Evolutionary conservation across 2,113 vertebrate genomes (phyloP).

Genomic region (Anser brachyrhynchus): DNA sequence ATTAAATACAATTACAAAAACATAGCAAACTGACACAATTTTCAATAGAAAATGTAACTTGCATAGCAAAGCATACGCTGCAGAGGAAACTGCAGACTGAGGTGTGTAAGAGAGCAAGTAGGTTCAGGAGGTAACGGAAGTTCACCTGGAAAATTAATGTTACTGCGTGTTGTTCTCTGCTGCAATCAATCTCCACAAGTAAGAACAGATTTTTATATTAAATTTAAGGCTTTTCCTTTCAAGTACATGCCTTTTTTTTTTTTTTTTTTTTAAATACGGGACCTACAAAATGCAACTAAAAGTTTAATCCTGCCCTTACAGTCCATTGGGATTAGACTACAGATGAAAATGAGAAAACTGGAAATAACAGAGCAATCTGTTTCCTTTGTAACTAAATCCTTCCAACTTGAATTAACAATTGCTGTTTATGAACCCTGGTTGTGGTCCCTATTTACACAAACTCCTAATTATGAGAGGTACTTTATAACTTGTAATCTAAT

Average conservation of each 20-base stretch:
- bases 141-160: background rate
- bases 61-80: background rate
- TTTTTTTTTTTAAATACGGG: background rate
- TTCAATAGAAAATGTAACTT: background rate
- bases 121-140: background rate
- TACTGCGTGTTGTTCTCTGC: background rate
- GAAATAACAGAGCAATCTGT: conserved; percentile 7
- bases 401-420: background rate
- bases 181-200: background rate
- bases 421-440: background rate
- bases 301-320: background rate
- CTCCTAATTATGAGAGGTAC: background rate
- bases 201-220: background rate
- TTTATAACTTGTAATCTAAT: background rate
- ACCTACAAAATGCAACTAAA: background rate
- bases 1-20: background rate
- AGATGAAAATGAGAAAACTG: conserved; percentile 5
- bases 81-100: background rate
- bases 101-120: background rate
- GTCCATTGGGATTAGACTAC: background rate
- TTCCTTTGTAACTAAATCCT: conserved; percentile 25
- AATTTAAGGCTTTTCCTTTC: background rate
- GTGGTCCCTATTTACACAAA: background rate
- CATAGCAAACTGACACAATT: background rate
- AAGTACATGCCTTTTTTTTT: background rate